Base-by-base conservation (phyloP, 2,797 vertebrate genomes). In the Cetoscarus ocellatus region DNA sequence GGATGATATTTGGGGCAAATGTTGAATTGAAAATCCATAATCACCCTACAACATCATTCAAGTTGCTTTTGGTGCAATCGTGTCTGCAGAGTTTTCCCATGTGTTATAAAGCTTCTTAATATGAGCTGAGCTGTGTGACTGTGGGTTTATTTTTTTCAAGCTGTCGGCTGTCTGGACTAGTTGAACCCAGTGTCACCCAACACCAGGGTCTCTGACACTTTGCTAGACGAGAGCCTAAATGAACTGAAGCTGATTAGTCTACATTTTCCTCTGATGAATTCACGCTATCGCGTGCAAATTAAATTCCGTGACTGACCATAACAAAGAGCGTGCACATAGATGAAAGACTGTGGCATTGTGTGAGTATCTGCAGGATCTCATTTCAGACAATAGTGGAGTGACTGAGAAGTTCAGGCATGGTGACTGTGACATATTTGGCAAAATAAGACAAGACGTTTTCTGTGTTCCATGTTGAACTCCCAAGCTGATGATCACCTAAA, bases 91-190 rank as follows among this genome's bases (percentile, higher is more conserved):
- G 83, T 86, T 90, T n/a, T 80, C 59, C 45, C 58, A 62, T 8
- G 38, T 82, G 65, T 27, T 27, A 27, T 58, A 92, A 93, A 91
- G 82, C 88, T 77, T 62, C 86, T 90, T 88, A 90, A 76, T 85
- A 77, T 91, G 88, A 93, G 82, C 88, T 79, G 79, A 86, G 67
- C 58, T 78, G 82, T 86, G 80, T 92, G 84, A 90, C 85, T 85
- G 44, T 61, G 13, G 13, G 11, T 44, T 44, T 61, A 75, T 75
- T 39, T 67, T 82, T 77, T 69, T 82, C 14, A 73, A 35, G 34
- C 65, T 64, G 71, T 67, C 61, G 75, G 56, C 60, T 51, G 57
- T 81, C 50, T 82, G 61, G 36, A 75, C 75, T 35, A 36, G 8
- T 50, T 89, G 73, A 85, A 79, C 79, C 56, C 19, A 8, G 11